Evolutionary conservation across 2,888 invertebrate genomes (phyloP).

Genomic region (Heliconius hortense): DNA sequence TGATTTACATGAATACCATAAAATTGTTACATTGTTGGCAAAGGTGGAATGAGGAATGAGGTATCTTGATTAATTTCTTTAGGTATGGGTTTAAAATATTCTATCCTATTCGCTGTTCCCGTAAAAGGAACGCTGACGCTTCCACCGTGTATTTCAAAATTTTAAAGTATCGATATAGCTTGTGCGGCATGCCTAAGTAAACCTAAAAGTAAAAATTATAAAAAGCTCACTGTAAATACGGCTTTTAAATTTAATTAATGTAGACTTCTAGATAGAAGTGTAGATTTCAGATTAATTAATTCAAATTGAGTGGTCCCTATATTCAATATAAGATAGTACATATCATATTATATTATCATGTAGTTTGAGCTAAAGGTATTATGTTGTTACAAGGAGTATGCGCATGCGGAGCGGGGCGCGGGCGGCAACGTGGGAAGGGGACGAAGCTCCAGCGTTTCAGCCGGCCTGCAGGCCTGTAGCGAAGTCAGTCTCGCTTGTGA

Average conservation of each 20-base stretch:
- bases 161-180: too few species aligned
- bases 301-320: neutral
- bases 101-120: too few species aligned
- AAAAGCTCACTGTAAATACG: neutral
- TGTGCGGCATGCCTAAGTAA: too few species aligned
- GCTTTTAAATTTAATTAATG: neutral
- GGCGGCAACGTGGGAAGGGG: conserved; percentile 48
- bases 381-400: conserved; percentile 47
- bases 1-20: too few species aligned
- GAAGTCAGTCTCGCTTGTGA: conserved; percentile 80
- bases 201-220: neutral
- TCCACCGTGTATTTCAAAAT: too few species aligned
- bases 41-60: too few species aligned
- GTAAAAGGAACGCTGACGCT: too few species aligned
- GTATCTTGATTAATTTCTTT: too few species aligned
- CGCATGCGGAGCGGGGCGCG: conserved; percentile 60
- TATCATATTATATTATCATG: conserved; percentile 39
- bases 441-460: conserved; percentile 67
- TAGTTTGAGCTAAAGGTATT: conserved; percentile 43
- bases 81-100: too few species aligned
- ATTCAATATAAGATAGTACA: neutral
- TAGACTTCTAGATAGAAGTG: neutral
- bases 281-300: neutral
- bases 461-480: conserved; percentile 59
- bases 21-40: too few species aligned